Conservation (phyloP, 2,797 vertebrate species). For the Myotis vivesi region DNA sequence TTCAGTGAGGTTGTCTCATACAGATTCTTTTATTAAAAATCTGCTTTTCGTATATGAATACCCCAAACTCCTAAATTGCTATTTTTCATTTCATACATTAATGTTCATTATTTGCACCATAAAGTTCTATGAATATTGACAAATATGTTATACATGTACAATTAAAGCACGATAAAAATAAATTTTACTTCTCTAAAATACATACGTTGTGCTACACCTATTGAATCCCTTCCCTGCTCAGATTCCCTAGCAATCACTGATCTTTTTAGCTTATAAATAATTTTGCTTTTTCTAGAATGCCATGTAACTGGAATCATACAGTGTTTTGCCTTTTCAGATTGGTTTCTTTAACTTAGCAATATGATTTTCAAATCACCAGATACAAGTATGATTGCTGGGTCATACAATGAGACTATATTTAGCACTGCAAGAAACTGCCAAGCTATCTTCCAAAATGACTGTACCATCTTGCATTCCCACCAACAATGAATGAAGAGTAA, state of each 20-base stretch:
- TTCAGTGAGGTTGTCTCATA: neutral
- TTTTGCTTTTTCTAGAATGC: neutral
- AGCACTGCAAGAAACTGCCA: neutral
- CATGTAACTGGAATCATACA: neutral
- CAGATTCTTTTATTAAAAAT: neutral
- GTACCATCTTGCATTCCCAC: neutral
- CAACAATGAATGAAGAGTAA: neutral
- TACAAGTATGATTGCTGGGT: neutral
- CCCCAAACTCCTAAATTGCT: neutral
- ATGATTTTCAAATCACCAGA: neutral
- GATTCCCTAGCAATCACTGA: neutral
- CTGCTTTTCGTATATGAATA: neutral
- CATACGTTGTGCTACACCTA: neutral
- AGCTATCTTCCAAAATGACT: neutral
- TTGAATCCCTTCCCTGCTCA: neutral
- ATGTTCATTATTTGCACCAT: neutral
- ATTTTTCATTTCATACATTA: neutral
- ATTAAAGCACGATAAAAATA: neutral
- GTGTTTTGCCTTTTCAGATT: neutral
- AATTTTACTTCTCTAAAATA: neutral
- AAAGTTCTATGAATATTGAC: neutral
- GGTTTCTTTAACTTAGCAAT: neutral
- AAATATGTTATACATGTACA: neutral
- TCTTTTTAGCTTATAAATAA: neutral
- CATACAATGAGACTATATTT: neutral